Evolutionary conservation across 92 coral and sea anemone genomes (phyloP), one percentile per base, ranked within the genome.

Genomic region (Zoanthus sansibaricus): DNA sequence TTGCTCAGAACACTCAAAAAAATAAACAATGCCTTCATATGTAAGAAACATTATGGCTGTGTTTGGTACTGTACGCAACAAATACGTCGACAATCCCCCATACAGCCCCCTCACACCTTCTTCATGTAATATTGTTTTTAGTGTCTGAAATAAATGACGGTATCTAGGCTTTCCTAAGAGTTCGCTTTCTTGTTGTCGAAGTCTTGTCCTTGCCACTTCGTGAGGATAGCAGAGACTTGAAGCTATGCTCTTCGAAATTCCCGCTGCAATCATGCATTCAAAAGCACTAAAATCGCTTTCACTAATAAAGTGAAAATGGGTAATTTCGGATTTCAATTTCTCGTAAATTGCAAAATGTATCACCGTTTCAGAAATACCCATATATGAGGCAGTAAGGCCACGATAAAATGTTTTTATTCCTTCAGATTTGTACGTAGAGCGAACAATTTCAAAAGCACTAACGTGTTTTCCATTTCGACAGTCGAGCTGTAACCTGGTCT

Each of bases 311-410:
- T 89, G 93, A 73, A 86, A 66, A 18, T 75, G 86, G 0, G 90
- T 46, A 2, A 94, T 89, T 86, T 79, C 83, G 11, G 88, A 89
- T 86, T 89, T 93, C 25, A 96, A 59, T 71, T 91, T 87, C 77
- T 96, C 99, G 89, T 96, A 96, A 77, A 96, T 96, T 56, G 92
- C 90, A 66, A 96, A 96, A 77, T 96, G 99, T 33, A 95, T 88
- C 12, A 95, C 98, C 5, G 98, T 96, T 77, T 96, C 99, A 0
- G 96, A 94, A 25, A 96, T 96, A 13, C 99, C 99, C 83, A 96
- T 90, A 86, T 96, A 96, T 0, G 99, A 96, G 3, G 99, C 99
- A 44, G 99, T 92, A 48, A 96, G 87, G 18, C 99, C 99, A 16
- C 99, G 90, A 77, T 96, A 96, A 71, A 96, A 96, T 25, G 95